Percentiles rank a stretch among this genome's conserved stretches.
Evolutionary conservation across 2,797 vertebrate genomes (phyloP).

Genomic region (Syngnathus acus): DNA sequence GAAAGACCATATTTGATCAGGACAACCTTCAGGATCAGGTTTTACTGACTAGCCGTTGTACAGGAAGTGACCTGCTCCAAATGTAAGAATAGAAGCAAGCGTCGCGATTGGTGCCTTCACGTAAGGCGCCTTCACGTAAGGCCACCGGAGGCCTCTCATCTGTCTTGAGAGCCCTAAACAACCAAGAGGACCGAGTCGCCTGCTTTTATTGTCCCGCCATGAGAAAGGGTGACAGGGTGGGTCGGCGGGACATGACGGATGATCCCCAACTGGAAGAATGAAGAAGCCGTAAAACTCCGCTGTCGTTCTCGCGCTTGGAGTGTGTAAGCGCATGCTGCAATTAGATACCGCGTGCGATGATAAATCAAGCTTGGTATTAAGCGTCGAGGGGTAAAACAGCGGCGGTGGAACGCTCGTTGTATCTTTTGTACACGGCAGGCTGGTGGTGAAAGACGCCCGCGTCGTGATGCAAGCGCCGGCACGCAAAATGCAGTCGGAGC

Average conservation of each 20-base stretch:
- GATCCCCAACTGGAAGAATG: slow-evolving; percentile 50
- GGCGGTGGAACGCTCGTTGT: slow-evolving; percentile 14
- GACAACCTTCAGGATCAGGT: neutral
- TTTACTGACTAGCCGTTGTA: slow-evolving; percentile 2
- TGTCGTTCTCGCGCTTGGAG: slow-evolving; percentile 22
- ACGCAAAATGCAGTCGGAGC: slow-evolving; percentile 31
- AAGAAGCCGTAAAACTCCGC: slow-evolving; percentile 46
- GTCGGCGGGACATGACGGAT: slow-evolving; percentile 54
- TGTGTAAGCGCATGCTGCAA: slow-evolving; percentile 26
- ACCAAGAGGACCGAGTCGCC: slow-evolving; percentile 42
- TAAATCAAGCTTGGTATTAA: slow-evolving; percentile 4
- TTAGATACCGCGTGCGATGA: slow-evolving; percentile 5
- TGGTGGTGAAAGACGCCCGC: slow-evolving; percentile 19
- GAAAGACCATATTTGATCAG: neutral
- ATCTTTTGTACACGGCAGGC: slow-evolving; percentile 17
- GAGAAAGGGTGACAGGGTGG: slow-evolving; percentile 41
- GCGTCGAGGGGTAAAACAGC: slow-evolving; percentile 30
- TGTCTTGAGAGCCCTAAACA: slow-evolving; percentile 46
- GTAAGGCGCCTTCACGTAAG: slow-evolving; percentile 5
- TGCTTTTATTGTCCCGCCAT: slow-evolving; percentile 53
- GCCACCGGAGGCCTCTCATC: slow-evolving; percentile 37
- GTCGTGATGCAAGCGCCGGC: slow-evolving; percentile 43
- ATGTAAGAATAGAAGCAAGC: slow-evolving; percentile 8
- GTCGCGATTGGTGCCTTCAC: slow-evolving; percentile 11
- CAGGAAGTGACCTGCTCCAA: slow-evolving; percentile 1